These are phyloP conservation scores for Cotesia glomerata DNA, from an alignment of 1,140 invertebrate species.

Conservation along the genomic window DNA sequence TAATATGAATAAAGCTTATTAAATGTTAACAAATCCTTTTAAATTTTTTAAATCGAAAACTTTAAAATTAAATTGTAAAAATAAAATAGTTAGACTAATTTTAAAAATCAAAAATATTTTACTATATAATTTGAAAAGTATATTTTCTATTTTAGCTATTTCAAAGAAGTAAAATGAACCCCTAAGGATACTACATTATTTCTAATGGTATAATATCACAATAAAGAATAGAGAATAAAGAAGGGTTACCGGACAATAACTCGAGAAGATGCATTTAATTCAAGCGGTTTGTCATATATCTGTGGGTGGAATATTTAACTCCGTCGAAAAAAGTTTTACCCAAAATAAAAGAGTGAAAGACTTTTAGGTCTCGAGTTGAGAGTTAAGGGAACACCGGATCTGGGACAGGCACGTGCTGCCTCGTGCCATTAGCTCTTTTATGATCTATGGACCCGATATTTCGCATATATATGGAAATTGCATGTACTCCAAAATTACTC, in stretches of 20 bases:
- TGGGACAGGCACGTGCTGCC: constrained; percentile 55
- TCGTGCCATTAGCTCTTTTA: constrained; percentile 51
- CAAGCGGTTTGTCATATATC: constrained; percentile 53
- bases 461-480: constrained; percentile 55
- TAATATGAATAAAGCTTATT: too few species aligned
- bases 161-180: too few species aligned
- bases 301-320: constrained; percentile 44
- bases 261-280: constrained; percentile 32
- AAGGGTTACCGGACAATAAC: constrained; percentile 29
- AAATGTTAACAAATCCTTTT: too few species aligned
- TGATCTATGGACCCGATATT: constrained; percentile 53
- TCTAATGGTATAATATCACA: constrained; percentile 20
- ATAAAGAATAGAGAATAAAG: constrained; percentile 42
- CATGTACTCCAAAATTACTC: constrained; percentile 47
- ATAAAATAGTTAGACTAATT: too few species aligned
- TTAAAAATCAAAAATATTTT: too few species aligned
- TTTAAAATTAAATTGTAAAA: too few species aligned
- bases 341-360: too few species aligned
- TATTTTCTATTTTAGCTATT: too few species aligned
- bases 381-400: constrained; percentile 34
- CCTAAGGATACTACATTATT: too few species aligned
- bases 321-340: not conserved
- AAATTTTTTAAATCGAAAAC: too few species aligned
- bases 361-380: not conserved
- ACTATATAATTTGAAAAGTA: too few species aligned